phyloP scores from a whole-genome alignment of 2,113 vertebrate genomes.

The Dendrocopos noguchii region DNA sequence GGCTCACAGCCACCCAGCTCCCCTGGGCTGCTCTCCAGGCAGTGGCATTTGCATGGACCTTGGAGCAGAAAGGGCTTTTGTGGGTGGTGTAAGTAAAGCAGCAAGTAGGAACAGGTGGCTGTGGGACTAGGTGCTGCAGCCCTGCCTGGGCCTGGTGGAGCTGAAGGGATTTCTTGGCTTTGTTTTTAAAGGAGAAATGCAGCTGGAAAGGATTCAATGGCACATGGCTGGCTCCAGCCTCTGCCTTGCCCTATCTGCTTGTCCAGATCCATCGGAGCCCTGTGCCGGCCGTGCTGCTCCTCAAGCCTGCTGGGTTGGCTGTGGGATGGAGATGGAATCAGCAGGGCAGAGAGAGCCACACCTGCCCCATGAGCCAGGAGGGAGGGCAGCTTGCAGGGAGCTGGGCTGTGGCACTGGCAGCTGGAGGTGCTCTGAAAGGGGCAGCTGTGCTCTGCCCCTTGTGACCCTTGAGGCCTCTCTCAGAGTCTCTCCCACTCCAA shows the following conservation, averaged over 20 bases:
- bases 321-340: background rate
- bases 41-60: background rate
- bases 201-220: background rate
- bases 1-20: background rate
- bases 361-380: background rate
- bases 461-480: background rate
- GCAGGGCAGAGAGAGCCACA: background rate
- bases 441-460: background rate
- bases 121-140: background rate
- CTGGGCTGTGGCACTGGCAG: background rate
- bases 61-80: background rate
- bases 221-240: background rate
- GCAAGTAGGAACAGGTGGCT: background rate
- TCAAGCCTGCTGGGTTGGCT: background rate
- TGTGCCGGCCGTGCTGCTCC: background rate
- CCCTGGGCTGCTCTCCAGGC: fast-evolving
- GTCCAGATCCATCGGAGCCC: background rate
- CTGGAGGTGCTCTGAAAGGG: background rate
- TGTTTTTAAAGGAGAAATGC: background rate
- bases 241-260: background rate
- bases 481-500: background rate
- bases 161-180: background rate
- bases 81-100: background rate
- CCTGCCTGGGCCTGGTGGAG: no score
- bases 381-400: background rate